Base-by-base conservation (phyloP, 2,797 vertebrate genomes). In the Eurystomus glaucurus region DNA sequence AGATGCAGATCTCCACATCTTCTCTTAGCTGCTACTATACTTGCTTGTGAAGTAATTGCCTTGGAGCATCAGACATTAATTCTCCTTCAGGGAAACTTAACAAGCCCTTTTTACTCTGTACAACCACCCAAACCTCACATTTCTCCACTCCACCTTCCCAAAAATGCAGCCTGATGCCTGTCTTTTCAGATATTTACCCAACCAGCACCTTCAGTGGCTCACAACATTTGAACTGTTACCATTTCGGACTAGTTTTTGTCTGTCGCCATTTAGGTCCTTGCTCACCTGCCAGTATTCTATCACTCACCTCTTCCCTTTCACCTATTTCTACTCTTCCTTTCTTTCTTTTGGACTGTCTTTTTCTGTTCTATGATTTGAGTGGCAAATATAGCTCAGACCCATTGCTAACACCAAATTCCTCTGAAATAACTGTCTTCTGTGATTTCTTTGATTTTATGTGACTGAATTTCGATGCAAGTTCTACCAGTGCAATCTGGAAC, bases 371-470 rank as follows among this genome's bases (percentile, higher is more conserved):
- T 5, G 3, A 74, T 58, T 81, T 76, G 28, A 85, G 22, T 11
- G 70, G 62, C 0, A 1, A 78, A 64, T 66, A 93, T 92, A 92
- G 21, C 37, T 89, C 6, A 0, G 72, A n/a, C 9, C 51, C 60
- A 58, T 35, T 2, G 2, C 28, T 88, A 77, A 78, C 23, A 72
- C 28, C 45, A 80, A 85, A 82, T 74, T 52, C 1, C 87, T 51
- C 29, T 61, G 45, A 87, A 85, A 46, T 43, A 80, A 70, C 17
- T 6, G 2, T 50, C 35, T 77, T 79, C 57, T 46, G 35, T 28
- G 25, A 85, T 50, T 93, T 70, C 64, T 76, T 72, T 66, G 21
- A 41, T 77, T 91, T 79, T 69, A 45, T 29, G 15, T 46, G 57
- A 79, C 57, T 65, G 57, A 79, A 71, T 77, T 80, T 71, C 71